Conservation (phyloP, 2,888 invertebrate genomes). For the Scaptomyza parva region DNA sequence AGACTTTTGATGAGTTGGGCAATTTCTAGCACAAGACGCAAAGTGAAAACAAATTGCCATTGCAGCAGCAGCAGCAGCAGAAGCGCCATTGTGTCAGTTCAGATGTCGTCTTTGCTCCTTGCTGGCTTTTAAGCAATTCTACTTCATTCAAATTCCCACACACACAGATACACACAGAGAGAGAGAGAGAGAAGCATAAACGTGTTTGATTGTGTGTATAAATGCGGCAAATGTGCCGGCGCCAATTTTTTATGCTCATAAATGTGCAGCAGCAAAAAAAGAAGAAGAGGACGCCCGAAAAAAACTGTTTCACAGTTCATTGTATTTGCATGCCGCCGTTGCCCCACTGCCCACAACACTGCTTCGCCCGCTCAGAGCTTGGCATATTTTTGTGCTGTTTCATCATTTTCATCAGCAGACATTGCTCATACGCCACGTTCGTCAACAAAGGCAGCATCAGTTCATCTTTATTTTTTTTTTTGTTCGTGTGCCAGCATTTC, state of each 20-base stretch:
- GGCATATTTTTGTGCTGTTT: slow-evolving; percentile 79
- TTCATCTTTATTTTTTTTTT: slow-evolving; percentile 33
- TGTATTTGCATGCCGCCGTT: slow-evolving; percentile 68
- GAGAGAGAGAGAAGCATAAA: too few relatives aligned
- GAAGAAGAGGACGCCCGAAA: slow-evolving; percentile 7
- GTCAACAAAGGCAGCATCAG: slow-evolving; percentile 67
- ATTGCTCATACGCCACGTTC: slow-evolving; percentile 77
- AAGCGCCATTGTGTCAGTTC: slow-evolving; percentile 62
- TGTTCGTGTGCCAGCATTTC: slow-evolving; percentile 27
- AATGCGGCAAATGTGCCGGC: slow-evolving; percentile 72
- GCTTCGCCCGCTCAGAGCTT: slow-evolving; percentile 25
- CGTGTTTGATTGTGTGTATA: slow-evolving; percentile 71
- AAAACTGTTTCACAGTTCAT: slow-evolving; percentile 56
- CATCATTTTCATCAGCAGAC: slow-evolving; percentile 79
- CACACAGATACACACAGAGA: too few relatives aligned
- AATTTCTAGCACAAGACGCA: slow-evolving; percentile 35
- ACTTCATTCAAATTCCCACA: slow-evolving; percentile 11
- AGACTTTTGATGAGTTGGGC: slow-evolving; percentile 72
- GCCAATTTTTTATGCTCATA: slow-evolving; percentile 76
- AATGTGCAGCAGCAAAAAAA: slow-evolving; percentile 71
- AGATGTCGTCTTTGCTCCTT: slow-evolving; percentile 52
- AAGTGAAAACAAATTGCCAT: slow-evolving; percentile 30
- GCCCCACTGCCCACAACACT: neutral
- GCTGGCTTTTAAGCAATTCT: slow-evolving; percentile 65
- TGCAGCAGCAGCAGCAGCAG: slow-evolving; percentile 51